Evolutionary conservation across 2,797 vertebrate species (phyloP), one percentile per base, ranked within the genome.

Genomic region (Enteromius argenteus): DNA sequence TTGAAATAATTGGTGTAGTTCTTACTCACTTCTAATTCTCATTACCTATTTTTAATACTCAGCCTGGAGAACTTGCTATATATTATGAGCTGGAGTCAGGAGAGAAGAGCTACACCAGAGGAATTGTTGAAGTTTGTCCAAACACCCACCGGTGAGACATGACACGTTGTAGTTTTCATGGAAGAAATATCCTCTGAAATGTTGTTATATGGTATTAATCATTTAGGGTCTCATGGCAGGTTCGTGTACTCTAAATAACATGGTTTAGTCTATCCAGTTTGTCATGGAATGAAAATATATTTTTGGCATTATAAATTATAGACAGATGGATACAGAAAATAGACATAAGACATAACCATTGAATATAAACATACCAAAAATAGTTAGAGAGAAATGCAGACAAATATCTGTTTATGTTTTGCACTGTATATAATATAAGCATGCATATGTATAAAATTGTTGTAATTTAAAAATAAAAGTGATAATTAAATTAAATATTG

Each of bases 51-150:
- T 44, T 66, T 2, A 17, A 79, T 49, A 15, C 39, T 60, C 78
- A 96, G 96, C 89, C 93, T 58, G 96, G 96, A 86, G 95, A 96
- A 86, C 90, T 96, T 86, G 93, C 94, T 58, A 96, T 96, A 76
- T 96, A 96, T 92, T 96, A 96, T 49, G 94, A 96, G 87, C 92
- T 96, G 89, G 96, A 96, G 53, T 94, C 95, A 46, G 87, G 94
- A 3, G 96, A 96, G 89, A 92, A 90, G 49, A 93, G 91, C 86
- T 93, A 88, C 89, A 94, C 95, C 69, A 92, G 96, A 72, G 96
- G 96, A 64, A 96, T 96, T 6, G 95, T 96, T 58, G 95, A 96
- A 88, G 95, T 96, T 1, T 96, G 95, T 77, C 91, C 95, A 0
- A 91, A 94, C 19, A 94, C 93, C 19, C 92, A 96, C 87, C 94